Base-by-base conservation (phyloP, 1,140 invertebrate genomes). In the Melitaea cinxia region DNA sequence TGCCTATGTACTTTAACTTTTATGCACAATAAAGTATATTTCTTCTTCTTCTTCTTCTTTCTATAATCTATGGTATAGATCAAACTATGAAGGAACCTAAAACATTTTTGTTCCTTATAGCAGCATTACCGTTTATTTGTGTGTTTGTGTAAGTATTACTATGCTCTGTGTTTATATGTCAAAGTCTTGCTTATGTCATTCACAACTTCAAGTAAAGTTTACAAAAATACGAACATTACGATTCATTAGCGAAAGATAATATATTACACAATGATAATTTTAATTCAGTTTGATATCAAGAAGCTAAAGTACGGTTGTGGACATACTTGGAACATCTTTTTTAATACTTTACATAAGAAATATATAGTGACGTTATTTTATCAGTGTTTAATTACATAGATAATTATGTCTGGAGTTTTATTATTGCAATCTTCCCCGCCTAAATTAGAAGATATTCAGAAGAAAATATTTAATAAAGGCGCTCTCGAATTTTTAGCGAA, bases 381-480 rank as follows among this genome's bases (percentile, higher is more conserved):
- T 19, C 49, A 56, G 10, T 56, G 17, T 19, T 42, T 14, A 53
- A n/a, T n/a, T n/a, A n/a, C n/a, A n/a, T n/a, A n/a, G n/a, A n/a
- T n/a, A 55, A 59, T 39, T 59, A 88, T 88, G 85, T 66, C 69
- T 24, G 69, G 82, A 55, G 64, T 90, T 59, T 70, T 88, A 50
- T 62, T 91, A 30, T 65, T 91, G 26, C 91, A 91, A 77, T 89
- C 85, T 6, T 78, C 91, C 10, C 90, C 91, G 30, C 82, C 85
- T 42, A 91, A 89, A 66, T 78, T 92, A 47, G 91, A 92, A 73
- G 83, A 91, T 42, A 82, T 90, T 68, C 92, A 91, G 69, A 86
- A 80, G 50, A 73, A 77, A 39, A 75, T 93, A 65, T 92, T 92
- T 56, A 82, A 77, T 23, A 71, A 73, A 17, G 82, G 74, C 9